Conservation (phyloP, 2,888 invertebrate genomes). For the Pristionchus entomophagus region DNA sequence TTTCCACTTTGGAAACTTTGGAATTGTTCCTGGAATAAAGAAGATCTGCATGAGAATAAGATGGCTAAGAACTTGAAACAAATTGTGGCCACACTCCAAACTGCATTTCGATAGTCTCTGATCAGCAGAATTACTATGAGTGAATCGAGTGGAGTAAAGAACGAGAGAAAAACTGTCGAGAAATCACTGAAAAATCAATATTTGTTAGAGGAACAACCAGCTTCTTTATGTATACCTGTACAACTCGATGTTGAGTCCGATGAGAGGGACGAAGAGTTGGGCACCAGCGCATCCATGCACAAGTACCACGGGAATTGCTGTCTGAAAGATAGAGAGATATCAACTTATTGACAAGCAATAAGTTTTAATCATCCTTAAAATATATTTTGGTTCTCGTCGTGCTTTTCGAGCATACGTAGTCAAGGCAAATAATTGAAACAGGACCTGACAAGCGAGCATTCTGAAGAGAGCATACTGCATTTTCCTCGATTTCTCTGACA, state of each 20-base stretch:
- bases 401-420: not conserved
- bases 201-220: too few species aligned
- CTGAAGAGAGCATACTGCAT: not conserved
- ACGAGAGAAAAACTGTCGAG: not conserved
- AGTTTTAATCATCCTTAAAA: not conserved
- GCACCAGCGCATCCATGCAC: not conserved
- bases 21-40: too few species aligned
- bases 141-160: not conserved
- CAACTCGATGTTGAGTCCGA: not conserved
- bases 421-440: not conserved
- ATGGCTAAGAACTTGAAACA: too few species aligned
- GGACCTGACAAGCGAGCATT: conserved; percentile 15
- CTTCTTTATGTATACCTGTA: not conserved
- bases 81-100: not conserved
- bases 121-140: not conserved
- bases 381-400: not conserved
- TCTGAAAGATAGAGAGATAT: too few species aligned
- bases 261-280: not conserved
- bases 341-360: too few species aligned
- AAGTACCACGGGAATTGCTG: not conserved
- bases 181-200: not conserved
- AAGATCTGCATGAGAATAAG: too few species aligned
- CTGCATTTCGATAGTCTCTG: not conserved
- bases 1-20: too few species aligned
- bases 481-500: not conserved